Conservation (phyloP, 2,113 vertebrate genomes). For the Meles meles region DNA sequence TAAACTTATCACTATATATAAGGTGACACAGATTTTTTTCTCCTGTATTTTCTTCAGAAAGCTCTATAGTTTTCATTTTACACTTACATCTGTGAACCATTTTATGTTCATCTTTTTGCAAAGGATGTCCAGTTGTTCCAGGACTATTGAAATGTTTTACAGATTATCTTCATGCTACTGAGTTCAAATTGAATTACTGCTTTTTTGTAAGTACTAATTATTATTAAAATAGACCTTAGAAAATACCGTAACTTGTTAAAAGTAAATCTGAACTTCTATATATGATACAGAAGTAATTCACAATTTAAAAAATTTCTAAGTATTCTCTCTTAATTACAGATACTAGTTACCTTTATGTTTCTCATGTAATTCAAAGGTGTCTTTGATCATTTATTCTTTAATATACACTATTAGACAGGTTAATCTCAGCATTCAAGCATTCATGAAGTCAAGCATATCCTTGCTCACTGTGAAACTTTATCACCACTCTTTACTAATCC, state of each 20-base stretch:
- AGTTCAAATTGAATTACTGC: slow-evolving; percentile 19
- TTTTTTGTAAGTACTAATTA: background rate
- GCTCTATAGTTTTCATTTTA: background rate
- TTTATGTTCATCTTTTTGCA: background rate
- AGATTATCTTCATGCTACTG: background rate
- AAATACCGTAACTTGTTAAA: background rate
- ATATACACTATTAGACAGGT: background rate
- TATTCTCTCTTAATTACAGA: background rate
- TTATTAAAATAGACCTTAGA: background rate
- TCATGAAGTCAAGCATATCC: background rate
- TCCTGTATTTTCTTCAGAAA: background rate
- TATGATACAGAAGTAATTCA: background rate
- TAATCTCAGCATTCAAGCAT: background rate
- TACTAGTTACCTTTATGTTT: background rate
- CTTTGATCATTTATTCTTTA: background rate
- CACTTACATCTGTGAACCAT: background rate
- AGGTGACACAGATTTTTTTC: background rate
- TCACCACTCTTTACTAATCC: background rate
- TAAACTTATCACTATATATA: background rate
- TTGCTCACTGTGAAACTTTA: background rate
- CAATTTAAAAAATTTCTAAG: background rate
- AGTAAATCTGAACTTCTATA: background rate
- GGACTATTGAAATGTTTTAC: background rate
- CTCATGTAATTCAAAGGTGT: background rate
- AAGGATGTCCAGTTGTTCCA: background rate